These are phyloP conservation scores for Cloeon dipterum DNA, from an alignment of 2,888 invertebrate genomes.

Conservation along the genomic window DNA sequence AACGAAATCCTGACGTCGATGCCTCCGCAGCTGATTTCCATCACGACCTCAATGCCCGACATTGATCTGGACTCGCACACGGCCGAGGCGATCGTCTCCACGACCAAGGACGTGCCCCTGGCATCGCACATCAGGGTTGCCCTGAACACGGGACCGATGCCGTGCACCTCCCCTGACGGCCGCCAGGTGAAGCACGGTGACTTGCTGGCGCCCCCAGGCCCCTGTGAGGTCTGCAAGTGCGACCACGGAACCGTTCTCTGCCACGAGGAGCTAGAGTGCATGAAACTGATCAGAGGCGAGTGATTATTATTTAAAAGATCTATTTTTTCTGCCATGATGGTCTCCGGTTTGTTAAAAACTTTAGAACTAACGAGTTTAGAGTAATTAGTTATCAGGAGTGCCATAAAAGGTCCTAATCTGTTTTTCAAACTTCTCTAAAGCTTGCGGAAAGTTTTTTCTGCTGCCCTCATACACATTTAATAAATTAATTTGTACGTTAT, in stretches of 20 bases:
- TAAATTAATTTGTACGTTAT: too few relatives aligned
- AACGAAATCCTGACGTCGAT: background rate
- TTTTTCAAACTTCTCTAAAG: too few relatives aligned
- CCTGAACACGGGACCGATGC: background rate
- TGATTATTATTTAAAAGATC: too few relatives aligned
- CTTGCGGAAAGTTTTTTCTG: too few relatives aligned
- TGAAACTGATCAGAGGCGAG: too few relatives aligned
- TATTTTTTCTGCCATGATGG: too few relatives aligned
- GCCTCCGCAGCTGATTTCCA: background rate
- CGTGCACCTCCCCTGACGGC: slow-evolving; percentile 14
- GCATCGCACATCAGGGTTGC: background rate
- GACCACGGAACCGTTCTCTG: slow-evolving; percentile 32
- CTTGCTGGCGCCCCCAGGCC: slow-evolving; percentile 22
- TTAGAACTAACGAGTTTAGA: too few relatives aligned
- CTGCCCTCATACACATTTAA: too few relatives aligned
- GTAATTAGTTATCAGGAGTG: too few relatives aligned
- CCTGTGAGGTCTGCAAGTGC: slow-evolving; percentile 31
- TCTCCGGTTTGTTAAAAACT: too few relatives aligned
- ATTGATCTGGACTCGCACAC: background rate
- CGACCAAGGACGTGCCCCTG: background rate
- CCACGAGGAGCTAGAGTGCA: slow-evolving; percentile 26
- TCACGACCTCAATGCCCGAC: background rate
- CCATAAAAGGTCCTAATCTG: too few relatives aligned
- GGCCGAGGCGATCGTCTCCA: slow-evolving; percentile 1
- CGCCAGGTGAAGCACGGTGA: slow-evolving; percentile 27